These are phyloP conservation scores for Taenaris catops DNA, from an alignment of 2,888 invertebrate species.

Conservation along the genomic window DNA sequence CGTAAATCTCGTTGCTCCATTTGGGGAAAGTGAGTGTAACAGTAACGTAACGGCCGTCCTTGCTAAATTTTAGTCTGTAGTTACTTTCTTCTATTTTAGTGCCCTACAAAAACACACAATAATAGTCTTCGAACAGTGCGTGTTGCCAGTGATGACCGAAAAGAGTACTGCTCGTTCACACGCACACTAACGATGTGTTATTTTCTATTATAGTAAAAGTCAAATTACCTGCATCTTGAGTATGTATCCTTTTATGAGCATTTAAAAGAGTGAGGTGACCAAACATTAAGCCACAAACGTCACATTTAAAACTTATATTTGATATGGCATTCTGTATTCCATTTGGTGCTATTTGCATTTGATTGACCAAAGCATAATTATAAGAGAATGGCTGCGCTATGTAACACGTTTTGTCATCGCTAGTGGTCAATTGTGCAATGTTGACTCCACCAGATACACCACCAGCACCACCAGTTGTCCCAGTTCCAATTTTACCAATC, in stretches of 20 bases:
- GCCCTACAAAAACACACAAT: slow-evolving; percentile 1
- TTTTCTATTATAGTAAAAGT: too few relatives aligned
- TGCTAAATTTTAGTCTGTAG: slow-evolving; percentile 10
- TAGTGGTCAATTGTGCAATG: slow-evolving; percentile 83
- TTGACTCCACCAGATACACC: slow-evolving; percentile 80
- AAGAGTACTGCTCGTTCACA: too few relatives aligned
- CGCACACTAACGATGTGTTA: too few relatives aligned
- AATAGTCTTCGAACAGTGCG: too few relatives aligned
- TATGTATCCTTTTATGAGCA: slow-evolving; percentile 91
- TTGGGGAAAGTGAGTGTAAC: slow-evolving; percentile 21
- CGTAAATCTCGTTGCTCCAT: slow-evolving; percentile 20
- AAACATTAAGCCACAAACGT: slow-evolving; percentile 92
- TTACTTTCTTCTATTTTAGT: neutral
- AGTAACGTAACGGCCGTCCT: slow-evolving; percentile 13
- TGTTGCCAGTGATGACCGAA: too few relatives aligned
- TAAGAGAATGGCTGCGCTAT: slow-evolving; percentile 88
- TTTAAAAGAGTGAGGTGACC: slow-evolving; percentile 90
- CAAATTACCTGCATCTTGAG: slow-evolving; percentile 75
- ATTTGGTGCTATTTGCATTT: slow-evolving; percentile 89
- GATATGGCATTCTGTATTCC: slow-evolving; percentile 85
- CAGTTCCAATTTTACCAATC: slow-evolving; percentile 81
- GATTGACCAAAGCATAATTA: slow-evolving; percentile 92
- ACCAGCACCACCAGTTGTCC: slow-evolving; percentile 52
- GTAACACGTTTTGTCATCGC: slow-evolving; percentile 85
- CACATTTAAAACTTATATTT: slow-evolving; percentile 93